These are phyloP conservation scores for Capromys pilorides DNA, from an alignment of 2,797 vertebrate genomes.

Conservation along the genomic window DNA sequence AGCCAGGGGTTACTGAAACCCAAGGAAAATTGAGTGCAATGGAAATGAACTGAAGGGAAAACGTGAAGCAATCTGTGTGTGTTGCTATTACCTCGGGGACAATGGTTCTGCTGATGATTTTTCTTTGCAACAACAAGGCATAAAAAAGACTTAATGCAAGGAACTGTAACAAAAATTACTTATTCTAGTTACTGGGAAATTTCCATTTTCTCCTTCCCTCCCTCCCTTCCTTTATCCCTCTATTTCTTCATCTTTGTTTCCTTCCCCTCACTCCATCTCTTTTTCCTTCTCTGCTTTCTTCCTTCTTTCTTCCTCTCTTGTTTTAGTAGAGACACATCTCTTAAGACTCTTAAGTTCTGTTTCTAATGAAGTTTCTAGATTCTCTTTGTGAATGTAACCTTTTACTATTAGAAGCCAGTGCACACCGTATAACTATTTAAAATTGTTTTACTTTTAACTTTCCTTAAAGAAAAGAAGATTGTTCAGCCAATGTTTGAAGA, in stretches of 20 bases:
- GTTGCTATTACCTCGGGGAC: not conserved
- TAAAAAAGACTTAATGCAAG: not conserved
- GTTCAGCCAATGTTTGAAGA: not conserved
- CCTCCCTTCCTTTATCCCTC: not conserved
- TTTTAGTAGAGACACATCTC: not conserved
- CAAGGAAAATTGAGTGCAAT: not conserved
- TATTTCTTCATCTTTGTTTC: not conserved
- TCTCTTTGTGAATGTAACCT: not conserved
- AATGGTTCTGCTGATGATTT: not conserved
- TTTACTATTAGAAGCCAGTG: conserved; percentile 24
- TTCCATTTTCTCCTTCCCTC: not conserved
- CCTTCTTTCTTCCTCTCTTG: not conserved
- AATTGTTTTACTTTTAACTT: not conserved
- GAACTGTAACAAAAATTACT: not conserved
- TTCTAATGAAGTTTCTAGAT: conserved; percentile 2
- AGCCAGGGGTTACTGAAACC: not conserved
- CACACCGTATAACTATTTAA: not conserved
- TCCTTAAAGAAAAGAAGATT: not conserved
- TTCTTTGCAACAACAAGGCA: not conserved
- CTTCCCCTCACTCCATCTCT: not conserved
- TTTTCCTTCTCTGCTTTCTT: not conserved
- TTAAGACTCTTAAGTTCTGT: not conserved
- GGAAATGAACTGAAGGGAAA: not conserved
- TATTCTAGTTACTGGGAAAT: not conserved
- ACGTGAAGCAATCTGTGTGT: not conserved